Evolutionary conservation across 2,113 vertebrate species (phyloP).

Genomic region (Prochilodus magdalenae): DNA sequence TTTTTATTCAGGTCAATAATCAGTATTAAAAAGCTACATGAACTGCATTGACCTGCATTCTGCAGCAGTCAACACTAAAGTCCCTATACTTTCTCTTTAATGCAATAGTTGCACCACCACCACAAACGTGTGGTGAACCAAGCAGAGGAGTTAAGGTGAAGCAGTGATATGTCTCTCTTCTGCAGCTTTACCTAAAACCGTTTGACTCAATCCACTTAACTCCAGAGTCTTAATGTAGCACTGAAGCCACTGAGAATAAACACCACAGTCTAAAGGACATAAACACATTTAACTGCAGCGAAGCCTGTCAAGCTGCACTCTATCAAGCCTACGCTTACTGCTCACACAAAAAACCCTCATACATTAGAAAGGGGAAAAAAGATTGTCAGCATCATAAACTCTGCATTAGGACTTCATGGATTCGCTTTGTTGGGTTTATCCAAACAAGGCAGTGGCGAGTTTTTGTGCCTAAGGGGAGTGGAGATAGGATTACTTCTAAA

Average conservation of each 20-base stretch:
- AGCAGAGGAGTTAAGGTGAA: conserved; percentile 43
- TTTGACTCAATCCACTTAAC: conserved; percentile 32
- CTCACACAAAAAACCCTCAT: background rate
- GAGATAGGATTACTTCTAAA: conserved; percentile 51
- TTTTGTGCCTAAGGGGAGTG: conserved; percentile 20
- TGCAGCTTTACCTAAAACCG: background rate
- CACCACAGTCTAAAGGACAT: conserved; percentile 10
- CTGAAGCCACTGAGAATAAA: conserved; percentile 20
- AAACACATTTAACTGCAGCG: background rate
- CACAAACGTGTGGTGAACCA: conserved; percentile 31
- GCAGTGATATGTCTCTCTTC: background rate
- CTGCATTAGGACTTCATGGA: conserved; percentile 16
- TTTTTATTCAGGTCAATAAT: no score
- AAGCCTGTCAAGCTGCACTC: conserved; percentile 5
- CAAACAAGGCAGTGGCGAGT: conserved; percentile 34
- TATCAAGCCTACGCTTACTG: conserved; percentile 2
- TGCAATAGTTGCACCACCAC: conserved; percentile 52
- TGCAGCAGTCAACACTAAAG: conserved; percentile 53
- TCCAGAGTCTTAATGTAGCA: conserved; percentile 19
- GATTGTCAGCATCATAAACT: conserved; percentile 17
- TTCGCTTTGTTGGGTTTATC: conserved; percentile 12
- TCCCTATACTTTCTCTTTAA: conserved; percentile 59
- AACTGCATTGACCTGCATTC: no score
- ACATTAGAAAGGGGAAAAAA: background rate
- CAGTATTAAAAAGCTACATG: no score